phyloP scores from a whole-genome alignment of 2,797 vertebrate genomes.

The Fratercula arctica region DNA sequence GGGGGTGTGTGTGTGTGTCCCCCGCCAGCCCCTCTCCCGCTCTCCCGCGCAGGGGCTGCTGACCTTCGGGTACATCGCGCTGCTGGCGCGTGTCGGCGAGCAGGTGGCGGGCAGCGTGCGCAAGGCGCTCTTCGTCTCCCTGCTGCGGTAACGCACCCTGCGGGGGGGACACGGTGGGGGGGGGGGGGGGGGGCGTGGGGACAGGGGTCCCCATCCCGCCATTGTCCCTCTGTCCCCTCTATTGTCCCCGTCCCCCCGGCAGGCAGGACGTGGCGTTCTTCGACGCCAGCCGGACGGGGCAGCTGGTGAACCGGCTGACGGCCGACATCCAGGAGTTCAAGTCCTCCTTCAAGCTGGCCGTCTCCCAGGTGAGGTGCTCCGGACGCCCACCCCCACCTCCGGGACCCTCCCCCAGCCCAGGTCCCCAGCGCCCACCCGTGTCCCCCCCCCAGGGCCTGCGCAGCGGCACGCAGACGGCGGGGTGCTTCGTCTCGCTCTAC shows the following conservation, averaged over 20 bases:
- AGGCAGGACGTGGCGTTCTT: conserved; percentile 96
- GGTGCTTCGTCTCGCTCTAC: conserved; percentile 92
- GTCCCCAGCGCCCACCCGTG: too few relatives aligned
- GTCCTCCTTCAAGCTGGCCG: conserved; percentile 93
- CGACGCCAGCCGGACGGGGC: conserved; percentile 91
- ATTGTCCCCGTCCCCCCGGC: neutral
- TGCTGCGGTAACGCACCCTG: conserved; percentile 79
- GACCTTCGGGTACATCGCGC: conserved; percentile 91
- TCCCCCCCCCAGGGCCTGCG: conserved; percentile 84
- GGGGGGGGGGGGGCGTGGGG: too few relatives aligned
- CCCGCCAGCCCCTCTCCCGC: rapidly evolving
- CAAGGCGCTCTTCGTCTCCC: conserved; percentile 86
- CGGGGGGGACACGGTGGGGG: too few relatives aligned
- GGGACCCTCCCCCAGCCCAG: too few relatives aligned
- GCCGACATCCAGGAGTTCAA: conserved; percentile 97
- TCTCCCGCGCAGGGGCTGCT: conserved; percentile 82
- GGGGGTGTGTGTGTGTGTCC: too few relatives aligned
- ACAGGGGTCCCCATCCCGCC: too few relatives aligned
- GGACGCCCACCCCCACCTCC: rapidly evolving
- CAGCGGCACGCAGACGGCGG: conserved; percentile 88
- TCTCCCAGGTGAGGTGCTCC: conserved; percentile 86
- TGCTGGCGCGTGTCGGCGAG: conserved; percentile 90
- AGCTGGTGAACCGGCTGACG: conserved; percentile 91
- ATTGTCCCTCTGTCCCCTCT: too few relatives aligned
- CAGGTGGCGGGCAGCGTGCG: conserved; percentile 89